Evolutionary conservation across 1,140 invertebrate species (phyloP), one percentile per base, ranked within the genome.

Genomic region (Leptestheria dahalacensis): DNA sequence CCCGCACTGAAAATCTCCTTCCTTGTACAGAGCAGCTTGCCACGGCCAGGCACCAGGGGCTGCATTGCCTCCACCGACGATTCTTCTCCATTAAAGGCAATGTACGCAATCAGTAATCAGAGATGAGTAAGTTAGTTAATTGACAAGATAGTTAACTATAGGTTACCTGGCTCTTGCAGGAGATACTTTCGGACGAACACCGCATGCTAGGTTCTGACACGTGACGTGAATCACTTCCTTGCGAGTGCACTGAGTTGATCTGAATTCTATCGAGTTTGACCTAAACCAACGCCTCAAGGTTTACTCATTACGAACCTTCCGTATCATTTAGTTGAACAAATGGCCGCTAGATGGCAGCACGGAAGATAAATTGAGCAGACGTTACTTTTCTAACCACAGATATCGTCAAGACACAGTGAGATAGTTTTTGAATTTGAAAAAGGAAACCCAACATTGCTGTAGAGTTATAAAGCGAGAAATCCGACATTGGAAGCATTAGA

Each of bases 1-100:
- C 11, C 87, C 86, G 68, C 87, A 90, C 70, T 88, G 85, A 73
- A 88, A 91, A 70, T 87, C 82, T 0, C 86, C 86, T 72, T 88
- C 84, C 64, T 84, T 83, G 69, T 88, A 88, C 1, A 90, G 71
- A 24, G 85, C 86, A 1, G 84, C 83, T 72, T 88, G 86, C 86
- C 86, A 90, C 0, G 86, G 86, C 86, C 86, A 89, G 15, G 84
- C 79, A 60, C 70, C 71, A 11, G 80, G 76, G 26, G 77, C 75
- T 10, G 84, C 80, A 67, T 86, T 86, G 33, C 77, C 80, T 60
- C 86, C 86, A 24, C 86, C 86, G 48, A 88, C 85, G 66, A 89
- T 85, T 73, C 85, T 83, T 62, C 63, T 64, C 59, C 48, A 60
- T 18, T 41, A 41, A 41, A 41, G 6, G 6, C 33, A 41, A 41